Evolutionary conservation across 2,888 invertebrate genomes (phyloP), one percentile per base, ranked within the genome.

Genomic region (Entomobrya proxima): DNA sequence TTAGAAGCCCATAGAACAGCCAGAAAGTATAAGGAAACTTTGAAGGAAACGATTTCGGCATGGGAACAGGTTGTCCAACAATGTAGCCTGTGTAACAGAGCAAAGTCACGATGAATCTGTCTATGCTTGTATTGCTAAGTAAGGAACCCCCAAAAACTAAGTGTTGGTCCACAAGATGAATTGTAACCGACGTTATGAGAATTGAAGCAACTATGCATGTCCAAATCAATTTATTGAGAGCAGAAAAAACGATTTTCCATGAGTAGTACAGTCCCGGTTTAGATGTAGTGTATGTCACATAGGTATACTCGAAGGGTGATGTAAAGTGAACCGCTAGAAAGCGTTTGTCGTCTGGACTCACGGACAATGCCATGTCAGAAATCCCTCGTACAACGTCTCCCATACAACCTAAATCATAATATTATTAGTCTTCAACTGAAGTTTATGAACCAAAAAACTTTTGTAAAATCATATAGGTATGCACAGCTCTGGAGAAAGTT

Each of bases 371-470:
- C 30, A 85, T 21, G 18, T 85, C 85, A 2, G 79, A 74, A 5
- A 61, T 40, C 18, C 64, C 75, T 35, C 40, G 15, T 4, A 79
- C 0, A 7, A 79, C n/a, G 15, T 85, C 85, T 0, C 85, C 85
- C 55, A 84, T 47, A 27, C 84, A 84, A 15, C 82, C 82, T 82
- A 47, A 7, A 78, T n/a, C 2, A 47, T 47, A 50, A 67, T n/a
- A n/a, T n/a, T n/a, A n/a, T n/a, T n/a, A n/a, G n/a, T n/a, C n/a
- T n/a, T n/a, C n/a, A n/a, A n/a, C n/a, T n/a, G n/a, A n/a, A n/a
- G n/a, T n/a, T n/a, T n/a, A n/a, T n/a, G n/a, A n/a, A n/a, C n/a
- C n/a, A n/a, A n/a, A n/a, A n/a, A n/a, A n/a, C n/a, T n/a, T n/a
- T n/a, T n/a, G n/a, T n/a, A n/a, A n/a, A n/a, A n/a, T n/a, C n/a